Conservation (phyloP, 1,140 invertebrate species). For the Metopolophium dirhodum region DNA sequence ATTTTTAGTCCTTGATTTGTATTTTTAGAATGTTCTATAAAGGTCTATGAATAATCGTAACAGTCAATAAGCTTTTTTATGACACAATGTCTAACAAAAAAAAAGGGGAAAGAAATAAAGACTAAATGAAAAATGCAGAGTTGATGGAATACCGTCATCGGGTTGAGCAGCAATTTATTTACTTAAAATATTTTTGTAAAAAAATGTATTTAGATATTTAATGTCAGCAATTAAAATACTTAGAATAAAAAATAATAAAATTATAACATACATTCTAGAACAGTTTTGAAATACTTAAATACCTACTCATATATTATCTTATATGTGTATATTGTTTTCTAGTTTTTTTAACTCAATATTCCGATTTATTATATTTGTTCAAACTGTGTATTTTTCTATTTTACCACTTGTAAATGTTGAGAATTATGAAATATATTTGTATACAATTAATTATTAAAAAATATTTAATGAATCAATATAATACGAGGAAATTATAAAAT, state of each 20-base stretch:
- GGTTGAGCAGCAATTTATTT: not conserved
- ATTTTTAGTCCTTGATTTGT: slow-evolving; percentile 25
- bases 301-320: not conserved
- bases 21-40: slow-evolving; percentile 41
- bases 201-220: not conserved
- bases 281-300: not conserved
- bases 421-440: not conserved
- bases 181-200: not conserved
- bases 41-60: slow-evolving; percentile 40
- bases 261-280: not conserved
- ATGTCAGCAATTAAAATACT: not conserved
- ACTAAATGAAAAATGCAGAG: not conserved
- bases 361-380: not conserved
- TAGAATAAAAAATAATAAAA: not conserved
- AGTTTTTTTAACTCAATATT: not conserved
- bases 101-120: not conserved
- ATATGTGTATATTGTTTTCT: not conserved
- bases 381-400: not conserved
- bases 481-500: too few relatives aligned
- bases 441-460: not conserved
- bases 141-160: not conserved
- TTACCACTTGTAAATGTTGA: not conserved
- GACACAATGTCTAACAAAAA: not conserved
- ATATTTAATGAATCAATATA: not conserved
- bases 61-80: not conserved